These are phyloP conservation scores for Erpobdella octoculata DNA, from an alignment of 2,888 invertebrate genomes.

Conservation along the genomic window DNA sequence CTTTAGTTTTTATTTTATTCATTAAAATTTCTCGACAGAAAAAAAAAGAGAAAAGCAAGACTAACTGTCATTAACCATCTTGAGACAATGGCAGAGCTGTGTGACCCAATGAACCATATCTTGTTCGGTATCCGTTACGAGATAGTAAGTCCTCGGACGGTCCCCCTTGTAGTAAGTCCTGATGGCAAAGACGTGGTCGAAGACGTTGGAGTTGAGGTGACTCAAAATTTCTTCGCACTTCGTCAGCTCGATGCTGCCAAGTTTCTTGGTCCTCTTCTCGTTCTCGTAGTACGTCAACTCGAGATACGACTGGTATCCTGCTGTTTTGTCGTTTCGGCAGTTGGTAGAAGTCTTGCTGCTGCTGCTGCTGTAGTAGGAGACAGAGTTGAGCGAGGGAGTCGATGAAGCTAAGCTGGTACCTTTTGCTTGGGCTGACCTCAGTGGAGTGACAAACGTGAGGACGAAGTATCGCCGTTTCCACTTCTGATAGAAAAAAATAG, in stretches of 20 bases:
- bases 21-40: too few relatives aligned
- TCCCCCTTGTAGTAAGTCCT: constrained; percentile 8
- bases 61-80: background rate
- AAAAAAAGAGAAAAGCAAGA: background rate
- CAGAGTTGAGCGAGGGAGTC: background rate
- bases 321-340: too few relatives aligned
- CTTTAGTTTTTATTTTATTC: too few relatives aligned
- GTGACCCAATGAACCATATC: constrained; percentile 16
- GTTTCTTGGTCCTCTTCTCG: background rate
- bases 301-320: too few relatives aligned
- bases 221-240: constrained; percentile 20
- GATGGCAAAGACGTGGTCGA: constrained; percentile 25
- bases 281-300: constrained; percentile 22
- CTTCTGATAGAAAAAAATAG: background rate
- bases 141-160: constrained; percentile 14
- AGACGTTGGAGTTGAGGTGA: background rate
- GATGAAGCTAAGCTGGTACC: background rate
- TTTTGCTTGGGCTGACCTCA: background rate
- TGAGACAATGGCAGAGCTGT: constrained; percentile 3
- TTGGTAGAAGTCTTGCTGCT: too few relatives aligned
- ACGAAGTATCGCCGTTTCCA: constrained; percentile 25
- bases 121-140: constrained; percentile 6
- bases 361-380: background rate
- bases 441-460: background rate
- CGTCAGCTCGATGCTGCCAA: constrained; percentile 14